Base-by-base conservation (phyloP, 2,888 invertebrate genomes). In the Lacanobia wlatinum region DNA sequence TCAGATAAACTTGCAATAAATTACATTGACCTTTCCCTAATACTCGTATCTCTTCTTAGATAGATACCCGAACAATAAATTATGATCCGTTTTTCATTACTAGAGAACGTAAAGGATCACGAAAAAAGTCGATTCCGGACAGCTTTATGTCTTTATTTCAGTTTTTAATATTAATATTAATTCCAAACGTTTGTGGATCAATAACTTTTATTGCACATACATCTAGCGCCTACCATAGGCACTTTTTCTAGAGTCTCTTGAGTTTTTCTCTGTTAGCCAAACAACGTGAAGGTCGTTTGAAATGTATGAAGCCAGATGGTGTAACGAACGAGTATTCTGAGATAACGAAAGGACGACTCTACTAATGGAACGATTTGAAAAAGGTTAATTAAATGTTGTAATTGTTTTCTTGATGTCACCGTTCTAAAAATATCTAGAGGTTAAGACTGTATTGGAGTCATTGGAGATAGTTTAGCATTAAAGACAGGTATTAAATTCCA, bases 231-330 rank as follows among this genome's bases (percentile, higher is more conserved):
- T 3, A 28, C 28, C 28, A 28, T 28, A 28, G 28, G 28, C 28
- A 43, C 14, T 14, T 43, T 43, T 12, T 43, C 43, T 14, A 43
- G 14, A 43, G 4, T 0, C 14, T 43, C 43, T 43, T 66, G 50
- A 74, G 62, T 56, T 74, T 68, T 72, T 65, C 48, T 50, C 62
- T 61, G 55, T 63, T 70, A 74, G 48, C 5, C 55, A 64, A 72
- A 74, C 53, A 74, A 74, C 48, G 40, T 55, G 55, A 65, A 83
- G 84, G 81, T 80, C 61, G 40, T 28, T 3, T 18, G 14, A 48
- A 34, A 4, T 28, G 46, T 34, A 67, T 72, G 64, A 56, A 68
- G 43, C 43, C 66, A 64, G 43, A 56, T 55, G 46, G 66, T 60
- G 58, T 62, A 73, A 78, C 70, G 68, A 65, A 74, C 63, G 46